phyloP scores from a whole-genome alignment of 2,888 invertebrate species.

The Pardosa pseudoannulata region DNA sequence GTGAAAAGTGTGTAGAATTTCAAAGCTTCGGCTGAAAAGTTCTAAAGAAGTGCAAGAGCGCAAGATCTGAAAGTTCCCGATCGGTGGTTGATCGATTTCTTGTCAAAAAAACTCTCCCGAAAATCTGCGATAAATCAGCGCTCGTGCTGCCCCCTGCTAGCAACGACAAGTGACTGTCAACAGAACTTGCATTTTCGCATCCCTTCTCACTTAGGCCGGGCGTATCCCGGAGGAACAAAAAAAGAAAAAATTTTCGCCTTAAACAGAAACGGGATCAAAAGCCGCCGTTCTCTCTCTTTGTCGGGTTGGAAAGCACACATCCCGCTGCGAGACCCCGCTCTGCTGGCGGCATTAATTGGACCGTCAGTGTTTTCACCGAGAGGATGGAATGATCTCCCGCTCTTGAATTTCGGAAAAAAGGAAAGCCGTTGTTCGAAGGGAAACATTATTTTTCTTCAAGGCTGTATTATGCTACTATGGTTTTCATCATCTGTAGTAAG shows the following conservation, averaged over 20 bases:
- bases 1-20: no score
- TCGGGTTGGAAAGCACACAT: background rate
- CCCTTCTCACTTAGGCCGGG: background rate
- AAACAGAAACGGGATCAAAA: conserved; percentile 5
- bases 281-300: background rate
- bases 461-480: background rate
- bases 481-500: background rate
- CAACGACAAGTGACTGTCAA: conserved; percentile 17
- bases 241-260: background rate
- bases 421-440: no score
- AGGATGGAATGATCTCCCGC: no score
- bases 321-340: background rate
- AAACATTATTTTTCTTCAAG: background rate
- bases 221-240: background rate
- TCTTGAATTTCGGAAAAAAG: no score
- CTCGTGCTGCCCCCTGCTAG: conserved; percentile 11
- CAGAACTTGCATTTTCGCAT: background rate
- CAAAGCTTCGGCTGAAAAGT: no score
- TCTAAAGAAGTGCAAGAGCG: no score
- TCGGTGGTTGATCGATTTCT: background rate
- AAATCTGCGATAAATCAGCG: background rate
- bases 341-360: no score
- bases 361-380: no score
- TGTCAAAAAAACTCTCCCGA: background rate
- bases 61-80: no score